Conservation (phyloP, 1,140 invertebrate species). For the Plectrocnemia conspersa region DNA sequence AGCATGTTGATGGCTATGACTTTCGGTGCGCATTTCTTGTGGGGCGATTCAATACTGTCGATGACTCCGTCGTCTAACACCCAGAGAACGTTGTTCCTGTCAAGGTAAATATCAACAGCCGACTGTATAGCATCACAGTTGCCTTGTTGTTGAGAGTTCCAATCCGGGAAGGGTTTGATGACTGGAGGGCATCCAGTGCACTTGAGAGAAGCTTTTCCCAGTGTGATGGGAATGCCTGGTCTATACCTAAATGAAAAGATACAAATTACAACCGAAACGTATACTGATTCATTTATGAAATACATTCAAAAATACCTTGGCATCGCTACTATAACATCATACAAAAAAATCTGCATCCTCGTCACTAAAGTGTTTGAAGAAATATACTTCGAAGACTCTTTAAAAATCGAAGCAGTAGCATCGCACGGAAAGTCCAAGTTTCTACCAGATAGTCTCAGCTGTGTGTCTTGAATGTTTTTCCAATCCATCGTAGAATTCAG, state of each 20-base stretch:
- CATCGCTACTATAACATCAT: conserved; percentile 54
- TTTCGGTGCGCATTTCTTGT: conserved; percentile 25
- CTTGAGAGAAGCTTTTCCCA: conserved; percentile 9
- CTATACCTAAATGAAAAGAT: conserved; percentile 17
- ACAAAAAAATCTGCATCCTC: conserved; percentile 55
- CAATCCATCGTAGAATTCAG: conserved; percentile 1
- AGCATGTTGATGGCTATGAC: conserved; percentile 18
- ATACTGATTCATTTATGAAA: neutral
- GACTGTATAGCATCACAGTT: conserved; percentile 55
- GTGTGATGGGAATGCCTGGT: conserved; percentile 19
- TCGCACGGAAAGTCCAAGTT: conserved; percentile 55
- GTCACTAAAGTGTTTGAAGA: conserved; percentile 58
- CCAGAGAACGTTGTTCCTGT: conserved; percentile 43
- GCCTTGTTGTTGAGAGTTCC: conserved; percentile 57
- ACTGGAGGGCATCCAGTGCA: conserved; percentile 2
- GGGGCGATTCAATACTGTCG: conserved; percentile 6
- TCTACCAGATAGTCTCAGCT: conserved; percentile 47
- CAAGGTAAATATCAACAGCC: conserved; percentile 57
- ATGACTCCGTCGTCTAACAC: conserved; percentile 25
- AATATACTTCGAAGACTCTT: conserved; percentile 53
- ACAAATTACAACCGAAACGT: neutral
- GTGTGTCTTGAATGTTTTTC: conserved; percentile 10
- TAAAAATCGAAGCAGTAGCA: conserved; percentile 56
- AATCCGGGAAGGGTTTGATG: conserved; percentile 53
- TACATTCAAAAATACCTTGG: conserved; percentile 44